A percentile compares a stretch with the other conserved stretches of the same genome.
phyloP scores from a whole-genome alignment of 92 coral and sea anemone species.

The Porites cylindrica region DNA sequence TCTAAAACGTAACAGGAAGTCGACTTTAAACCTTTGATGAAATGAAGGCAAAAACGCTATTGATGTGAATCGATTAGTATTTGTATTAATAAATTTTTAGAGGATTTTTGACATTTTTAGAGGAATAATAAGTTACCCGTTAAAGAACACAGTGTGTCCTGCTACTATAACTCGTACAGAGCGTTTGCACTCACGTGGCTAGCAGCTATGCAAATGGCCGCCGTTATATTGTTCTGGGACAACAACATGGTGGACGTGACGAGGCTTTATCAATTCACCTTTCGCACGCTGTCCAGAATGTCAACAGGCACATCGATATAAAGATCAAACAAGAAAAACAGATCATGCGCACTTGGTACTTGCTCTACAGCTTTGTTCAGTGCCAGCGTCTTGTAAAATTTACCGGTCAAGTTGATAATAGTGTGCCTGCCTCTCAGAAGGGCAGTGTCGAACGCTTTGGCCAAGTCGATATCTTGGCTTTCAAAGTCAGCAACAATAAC shows the following conservation, averaged over 20 bases:
- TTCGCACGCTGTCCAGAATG: constrained; percentile 54
- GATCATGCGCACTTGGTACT: constrained; percentile 45
- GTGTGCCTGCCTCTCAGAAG: constrained; percentile 32
- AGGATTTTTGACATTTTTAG: no score
- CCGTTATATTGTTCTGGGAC: no score
- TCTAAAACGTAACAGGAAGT: background rate
- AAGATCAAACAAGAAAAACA: constrained; percentile 57
- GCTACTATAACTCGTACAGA: no score
- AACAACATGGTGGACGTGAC: no score
- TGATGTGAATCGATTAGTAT: no score
- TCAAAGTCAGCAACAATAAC: constrained; percentile 67
- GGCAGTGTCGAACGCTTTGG: constrained; percentile 13
- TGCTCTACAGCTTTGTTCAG: constrained; percentile 57
- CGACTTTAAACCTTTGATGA: no score
- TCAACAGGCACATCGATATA: constrained; percentile 63
- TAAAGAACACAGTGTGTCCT: no score
- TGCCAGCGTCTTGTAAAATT: constrained; percentile 70
- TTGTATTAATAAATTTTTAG: no score
- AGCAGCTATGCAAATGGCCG: no score
- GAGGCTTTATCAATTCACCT: constrained; percentile 26
- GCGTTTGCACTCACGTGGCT: no score
- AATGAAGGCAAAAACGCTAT: no score
- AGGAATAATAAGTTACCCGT: no score
- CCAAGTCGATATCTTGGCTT: constrained; percentile 51
- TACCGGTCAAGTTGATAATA: constrained; percentile 50